A percentile compares a stretch with the other conserved stretches of the same genome.
phyloP scores from a whole-genome alignment of 2,113 vertebrate genomes.

The Laticauda colubrina region DNA sequence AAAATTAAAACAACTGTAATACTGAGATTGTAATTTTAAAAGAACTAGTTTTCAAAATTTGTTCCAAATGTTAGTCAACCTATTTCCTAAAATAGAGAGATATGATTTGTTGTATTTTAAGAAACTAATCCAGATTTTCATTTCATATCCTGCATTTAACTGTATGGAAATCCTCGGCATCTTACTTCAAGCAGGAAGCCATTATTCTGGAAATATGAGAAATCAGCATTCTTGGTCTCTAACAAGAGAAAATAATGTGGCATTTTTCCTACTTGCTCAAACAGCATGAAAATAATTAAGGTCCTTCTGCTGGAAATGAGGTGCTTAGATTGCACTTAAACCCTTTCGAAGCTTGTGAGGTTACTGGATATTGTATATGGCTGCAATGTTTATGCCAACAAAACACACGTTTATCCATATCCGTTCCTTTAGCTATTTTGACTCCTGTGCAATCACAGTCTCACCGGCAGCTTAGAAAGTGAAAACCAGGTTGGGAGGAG shows the following conservation, averaged over 20 bases:
- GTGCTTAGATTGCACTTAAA: conserved; percentile 3
- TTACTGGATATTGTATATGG: background rate
- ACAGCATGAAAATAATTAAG: conserved; percentile 14
- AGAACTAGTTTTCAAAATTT: background rate
- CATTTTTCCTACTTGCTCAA: conserved; percentile 29
- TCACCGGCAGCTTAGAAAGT: background rate
- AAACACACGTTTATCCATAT: conserved; percentile 11
- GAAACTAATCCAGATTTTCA: background rate
- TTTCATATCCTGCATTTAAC: background rate
- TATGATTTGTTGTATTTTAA: background rate
- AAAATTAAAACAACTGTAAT: background rate
- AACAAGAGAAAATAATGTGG: background rate
- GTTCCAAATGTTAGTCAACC: background rate
- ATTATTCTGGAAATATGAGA: background rate
- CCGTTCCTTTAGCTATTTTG: background rate
- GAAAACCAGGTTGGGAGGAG: background rate
- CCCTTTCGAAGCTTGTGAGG: background rate
- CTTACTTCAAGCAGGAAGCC: conserved; percentile 42
- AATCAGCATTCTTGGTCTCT: conserved; percentile 11
- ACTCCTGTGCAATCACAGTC: background rate
- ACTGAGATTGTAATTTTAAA: background rate
- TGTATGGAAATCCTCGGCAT: background rate
- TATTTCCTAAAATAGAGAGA: background rate
- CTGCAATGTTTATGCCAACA: background rate
- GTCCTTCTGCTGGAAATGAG: conserved; percentile 23